Evolutionary conservation across 2,888 invertebrate species (phyloP), one percentile per base, ranked within the genome.

Genomic region (Erannis defoliaria): DNA sequence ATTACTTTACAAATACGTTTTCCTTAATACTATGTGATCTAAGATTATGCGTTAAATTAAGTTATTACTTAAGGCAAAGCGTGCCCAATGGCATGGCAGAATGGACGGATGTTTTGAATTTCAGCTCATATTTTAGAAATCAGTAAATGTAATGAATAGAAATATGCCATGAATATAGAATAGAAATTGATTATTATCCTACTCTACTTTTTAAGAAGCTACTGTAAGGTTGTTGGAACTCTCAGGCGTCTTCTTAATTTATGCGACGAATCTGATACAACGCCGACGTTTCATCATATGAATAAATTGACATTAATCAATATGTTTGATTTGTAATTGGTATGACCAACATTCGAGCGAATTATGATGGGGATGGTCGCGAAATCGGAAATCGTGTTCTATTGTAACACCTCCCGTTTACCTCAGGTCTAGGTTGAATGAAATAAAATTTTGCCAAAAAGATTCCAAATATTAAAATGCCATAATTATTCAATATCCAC

Each of bases 91-190:
- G 71, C 72, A 68, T 71, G 59, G 61, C 60, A 59, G 50, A 66
- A 70, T 75, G 77, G 77, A 77, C 77, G 77, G 77, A 77, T 74
- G 68, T 16, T 51, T 29, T 12, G 23, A 23, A 19, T 48, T 48
- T 45, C 8, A 37, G 37, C 37, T 37, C 35, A 5, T 37, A 37
- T 37, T 37, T 37, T 18, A 6, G 2, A 37, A 18, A 14, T 8
- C 1, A 16, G 18, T 9, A 37, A 37, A 16, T 9, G 37, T 8
- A 1, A 6, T 37, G 16, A 37, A 14, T 37, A 5, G 35, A 33
- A 26, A 0, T 31, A 9, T 1, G 6, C n/a, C n/a, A n/a, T n/a
- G n/a, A n/a, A n/a, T n/a, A 33, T 33, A n/a, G 4, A 33, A n/a
- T 12, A n/a, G 1, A n/a, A 33, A 33, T 33, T 33, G 0, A 5